phyloP scores from a whole-genome alignment of 2,888 invertebrate species.

The Priocnemis perturbator region DNA sequence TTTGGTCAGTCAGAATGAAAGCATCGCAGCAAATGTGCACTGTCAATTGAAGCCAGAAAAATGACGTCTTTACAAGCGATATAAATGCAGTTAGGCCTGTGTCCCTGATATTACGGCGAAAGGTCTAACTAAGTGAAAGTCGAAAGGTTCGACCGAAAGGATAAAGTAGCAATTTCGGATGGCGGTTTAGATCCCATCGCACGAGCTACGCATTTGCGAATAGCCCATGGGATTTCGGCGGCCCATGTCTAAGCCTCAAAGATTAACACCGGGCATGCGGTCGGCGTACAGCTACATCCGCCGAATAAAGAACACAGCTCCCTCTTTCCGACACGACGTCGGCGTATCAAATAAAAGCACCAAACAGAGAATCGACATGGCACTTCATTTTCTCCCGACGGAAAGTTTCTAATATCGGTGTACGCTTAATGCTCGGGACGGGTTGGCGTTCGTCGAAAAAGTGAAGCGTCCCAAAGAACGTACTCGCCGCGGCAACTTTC shows the following conservation, averaged over 20 bases:
- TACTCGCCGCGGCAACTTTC: too few species aligned
- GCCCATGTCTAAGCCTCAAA: slow-evolving; percentile 56
- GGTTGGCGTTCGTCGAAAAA: too few species aligned
- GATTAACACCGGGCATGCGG: slow-evolving; percentile 60
- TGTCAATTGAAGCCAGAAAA: too few species aligned
- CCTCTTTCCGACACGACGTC: slow-evolving; percentile 14
- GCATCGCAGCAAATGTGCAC: too few species aligned
- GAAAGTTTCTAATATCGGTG: not conserved
- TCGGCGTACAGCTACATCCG: slow-evolving; percentile 42
- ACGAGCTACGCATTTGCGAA: slow-evolving; percentile 58
- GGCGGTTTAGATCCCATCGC: slow-evolving; percentile 38
- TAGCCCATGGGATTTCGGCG: slow-evolving; percentile 63
- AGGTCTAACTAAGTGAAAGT: slow-evolving; percentile 33
- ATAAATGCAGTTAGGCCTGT: too few species aligned
- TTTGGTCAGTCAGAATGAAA: too few species aligned
- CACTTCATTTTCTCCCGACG: not conserved
- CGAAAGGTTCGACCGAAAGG: slow-evolving; percentile 35
- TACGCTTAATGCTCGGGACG: too few species aligned
- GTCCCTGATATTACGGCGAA: slow-evolving; percentile 2
- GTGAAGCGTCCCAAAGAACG: too few species aligned
- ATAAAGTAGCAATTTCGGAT: too few species aligned
- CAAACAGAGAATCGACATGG: too few species aligned
- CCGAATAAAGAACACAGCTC: slow-evolving; percentile 48
- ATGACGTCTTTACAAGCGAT: too few species aligned
- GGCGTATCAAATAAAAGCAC: too few species aligned